A percentile compares a stretch with the other conserved stretches of the same genome.
Evolutionary conservation across 2,113 vertebrate genomes (phyloP).

Genomic region (Equus quagga): DNA sequence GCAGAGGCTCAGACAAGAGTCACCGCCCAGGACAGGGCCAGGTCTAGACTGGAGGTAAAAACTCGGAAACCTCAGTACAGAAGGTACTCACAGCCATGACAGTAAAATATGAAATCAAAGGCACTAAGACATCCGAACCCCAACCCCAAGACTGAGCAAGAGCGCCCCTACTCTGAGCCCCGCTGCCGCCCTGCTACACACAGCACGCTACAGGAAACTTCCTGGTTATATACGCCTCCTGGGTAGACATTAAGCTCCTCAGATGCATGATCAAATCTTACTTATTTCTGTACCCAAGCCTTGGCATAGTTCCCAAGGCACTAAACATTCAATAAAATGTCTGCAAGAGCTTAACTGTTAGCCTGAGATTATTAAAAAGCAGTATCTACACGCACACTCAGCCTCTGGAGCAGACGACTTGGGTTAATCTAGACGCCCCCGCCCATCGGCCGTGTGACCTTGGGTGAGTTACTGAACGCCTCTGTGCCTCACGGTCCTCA

Average conservation of each 20-base stretch:
- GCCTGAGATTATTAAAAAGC: conserved; percentile 24
- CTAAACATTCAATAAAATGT: background rate
- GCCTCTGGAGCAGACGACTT: background rate
- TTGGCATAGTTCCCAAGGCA: conserved; percentile 2
- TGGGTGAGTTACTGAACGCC: background rate
- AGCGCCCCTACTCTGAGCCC: background rate
- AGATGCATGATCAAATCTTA: background rate
- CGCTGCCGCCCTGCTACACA: background rate
- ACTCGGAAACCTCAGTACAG: background rate
- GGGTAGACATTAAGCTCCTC: background rate
- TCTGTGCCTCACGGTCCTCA: background rate
- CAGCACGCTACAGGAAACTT: background rate
- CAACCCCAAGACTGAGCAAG: background rate
- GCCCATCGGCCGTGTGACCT: background rate
- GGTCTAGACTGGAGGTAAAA: background rate
- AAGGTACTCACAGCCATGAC: conserved; percentile 34
- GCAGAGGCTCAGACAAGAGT: background rate
- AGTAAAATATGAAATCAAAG: conserved; percentile 47
- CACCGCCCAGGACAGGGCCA: background rate
- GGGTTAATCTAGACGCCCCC: background rate
- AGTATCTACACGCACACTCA: background rate
- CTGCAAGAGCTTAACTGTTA: background rate
- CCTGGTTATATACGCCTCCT: background rate
- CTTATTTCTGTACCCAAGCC: conserved; percentile 4
- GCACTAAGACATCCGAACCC: background rate